Evolutionary conservation across 2,113 vertebrate species (phyloP).

Genomic region (Apteryx owenii): DNA sequence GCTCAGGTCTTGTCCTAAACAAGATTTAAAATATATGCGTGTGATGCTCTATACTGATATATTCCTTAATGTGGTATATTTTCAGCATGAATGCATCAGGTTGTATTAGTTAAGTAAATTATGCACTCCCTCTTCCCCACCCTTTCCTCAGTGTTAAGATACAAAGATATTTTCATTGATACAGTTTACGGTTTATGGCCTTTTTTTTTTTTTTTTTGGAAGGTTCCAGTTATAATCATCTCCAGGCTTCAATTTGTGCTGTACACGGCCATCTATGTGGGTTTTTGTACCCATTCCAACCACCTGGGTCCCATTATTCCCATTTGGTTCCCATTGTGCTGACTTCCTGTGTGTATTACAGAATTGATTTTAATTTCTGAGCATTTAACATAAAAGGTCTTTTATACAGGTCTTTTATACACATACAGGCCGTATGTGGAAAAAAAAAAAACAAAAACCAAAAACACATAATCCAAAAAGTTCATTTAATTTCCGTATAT

Average conservation of each 20-base stretch:
- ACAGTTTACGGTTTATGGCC: neutral
- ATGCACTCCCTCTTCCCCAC: neutral
- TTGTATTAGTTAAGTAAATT: neutral
- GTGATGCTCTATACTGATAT: neutral
- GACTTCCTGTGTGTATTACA: slow-evolving; percentile 44
- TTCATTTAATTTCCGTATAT: neutral
- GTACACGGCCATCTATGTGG: neutral
- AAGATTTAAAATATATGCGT: neutral
- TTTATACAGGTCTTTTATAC: neutral
- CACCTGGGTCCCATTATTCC: slow-evolving; percentile 63
- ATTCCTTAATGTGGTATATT: neutral
- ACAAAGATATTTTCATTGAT: neutral
- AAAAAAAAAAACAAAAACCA: neutral
- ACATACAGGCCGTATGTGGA: accelerated
- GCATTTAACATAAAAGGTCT: neutral
- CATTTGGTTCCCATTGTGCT: slow-evolving; percentile 59
- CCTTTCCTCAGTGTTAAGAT: neutral
- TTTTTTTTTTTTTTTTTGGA: slow-evolving; percentile 3
- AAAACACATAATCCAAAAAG: neutral
- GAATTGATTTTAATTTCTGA: slow-evolving; percentile 47
- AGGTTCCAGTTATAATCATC: slow-evolving; percentile 22
- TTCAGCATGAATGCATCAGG: neutral
- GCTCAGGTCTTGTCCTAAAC: neutral
- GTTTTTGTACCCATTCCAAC: slow-evolving; percentile 52
- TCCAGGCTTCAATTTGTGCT: slow-evolving; percentile 6